phyloP scores from a whole-genome alignment of 2,888 invertebrate genomes.

The Crocallis elinguaria region DNA sequence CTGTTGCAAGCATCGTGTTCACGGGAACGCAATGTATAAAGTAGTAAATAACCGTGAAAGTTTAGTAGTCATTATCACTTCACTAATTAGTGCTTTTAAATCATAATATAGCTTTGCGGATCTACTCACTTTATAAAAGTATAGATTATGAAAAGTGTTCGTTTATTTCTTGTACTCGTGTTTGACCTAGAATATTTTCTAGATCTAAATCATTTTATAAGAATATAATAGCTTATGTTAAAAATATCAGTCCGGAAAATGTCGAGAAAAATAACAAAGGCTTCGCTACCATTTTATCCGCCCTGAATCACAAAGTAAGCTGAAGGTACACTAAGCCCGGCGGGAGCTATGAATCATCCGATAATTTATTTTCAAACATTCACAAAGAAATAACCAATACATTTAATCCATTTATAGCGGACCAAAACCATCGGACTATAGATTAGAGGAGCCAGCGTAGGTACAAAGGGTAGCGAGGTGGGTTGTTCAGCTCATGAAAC shows the following conservation, averaged over 20 bases:
- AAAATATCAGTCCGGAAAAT: neutral
- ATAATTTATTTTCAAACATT: constrained; percentile 19
- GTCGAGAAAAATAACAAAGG: constrained; percentile 7
- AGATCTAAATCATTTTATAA: too few species aligned
- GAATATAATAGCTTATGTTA: neutral
- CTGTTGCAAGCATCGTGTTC: too few species aligned
- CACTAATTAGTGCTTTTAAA: too few species aligned
- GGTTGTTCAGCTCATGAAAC: constrained; percentile 22
- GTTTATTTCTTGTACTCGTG: too few species aligned
- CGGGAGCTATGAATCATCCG: constrained; percentile 10
- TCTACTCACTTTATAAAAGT: too few species aligned
- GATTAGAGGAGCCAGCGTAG: constrained; percentile 19
- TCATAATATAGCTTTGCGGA: too few species aligned
- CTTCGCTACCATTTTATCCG: neutral
- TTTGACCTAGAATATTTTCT: too few species aligned
- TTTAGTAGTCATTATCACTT: too few species aligned
- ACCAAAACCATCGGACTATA: constrained; percentile 9
- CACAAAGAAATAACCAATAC: constrained; percentile 11
- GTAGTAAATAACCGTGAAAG: too few species aligned
- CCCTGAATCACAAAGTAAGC: constrained; percentile 10
- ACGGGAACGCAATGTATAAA: too few species aligned
- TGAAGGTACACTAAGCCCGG: neutral
- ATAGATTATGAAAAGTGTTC: too few species aligned
- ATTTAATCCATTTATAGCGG: constrained; percentile 25
- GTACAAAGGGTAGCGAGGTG: constrained; percentile 24